phyloP scores from a whole-genome alignment of 1,140 invertebrate genomes.

The Temnothorax nylanderi region DNA sequence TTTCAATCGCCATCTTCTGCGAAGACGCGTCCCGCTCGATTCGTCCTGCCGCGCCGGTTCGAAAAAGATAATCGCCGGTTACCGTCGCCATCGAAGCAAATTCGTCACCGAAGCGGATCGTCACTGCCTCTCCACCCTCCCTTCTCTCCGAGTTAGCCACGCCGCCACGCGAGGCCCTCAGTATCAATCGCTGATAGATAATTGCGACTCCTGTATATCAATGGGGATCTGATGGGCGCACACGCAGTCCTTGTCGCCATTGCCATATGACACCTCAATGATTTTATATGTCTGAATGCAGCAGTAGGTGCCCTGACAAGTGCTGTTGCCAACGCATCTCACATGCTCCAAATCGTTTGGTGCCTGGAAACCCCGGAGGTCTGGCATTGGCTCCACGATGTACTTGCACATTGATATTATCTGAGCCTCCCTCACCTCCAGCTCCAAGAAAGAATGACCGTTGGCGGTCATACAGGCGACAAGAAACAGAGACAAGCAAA shows the following conservation, averaged over 20 bases:
- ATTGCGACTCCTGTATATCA: neutral
- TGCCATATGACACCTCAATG: conserved; percentile 58
- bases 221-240: conserved; percentile 62
- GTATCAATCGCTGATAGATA: neutral
- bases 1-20: neutral
- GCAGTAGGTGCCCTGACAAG: conserved; percentile 63
- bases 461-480: too few relatives aligned
- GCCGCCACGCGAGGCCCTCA: too few relatives aligned
- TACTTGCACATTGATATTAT: conserved; percentile 72
- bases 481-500: too few relatives aligned
- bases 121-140: neutral
- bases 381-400: conserved; percentile 63
- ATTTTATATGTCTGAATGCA: conserved; percentile 72
- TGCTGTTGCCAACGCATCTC: conserved; percentile 66
- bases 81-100: neutral
- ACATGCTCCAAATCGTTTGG: conserved; percentile 66
- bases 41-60: neutral
- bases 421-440: conserved; percentile 66
- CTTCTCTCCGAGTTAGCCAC: neutral
- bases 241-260: conserved; percentile 62
- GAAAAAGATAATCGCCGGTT: neutral
- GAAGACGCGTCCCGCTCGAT: neutral
- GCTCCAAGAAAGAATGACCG: too few relatives aligned
- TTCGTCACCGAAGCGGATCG: neutral
- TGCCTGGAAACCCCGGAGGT: conserved; percentile 20